phyloP scores from a whole-genome alignment of 2,888 invertebrate species.

The Melanotus villosus region DNA sequence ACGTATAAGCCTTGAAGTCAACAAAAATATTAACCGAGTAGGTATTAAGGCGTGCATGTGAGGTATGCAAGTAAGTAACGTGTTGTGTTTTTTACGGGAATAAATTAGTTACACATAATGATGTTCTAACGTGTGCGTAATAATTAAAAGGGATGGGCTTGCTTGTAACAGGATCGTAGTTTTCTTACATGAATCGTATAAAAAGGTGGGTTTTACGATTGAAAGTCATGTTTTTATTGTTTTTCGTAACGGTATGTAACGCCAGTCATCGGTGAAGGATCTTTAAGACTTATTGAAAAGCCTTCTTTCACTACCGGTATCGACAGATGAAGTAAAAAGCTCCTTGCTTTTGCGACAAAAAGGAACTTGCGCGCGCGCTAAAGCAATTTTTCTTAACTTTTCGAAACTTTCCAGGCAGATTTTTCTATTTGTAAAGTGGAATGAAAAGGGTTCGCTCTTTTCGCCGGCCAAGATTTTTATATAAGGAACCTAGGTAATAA shows the following conservation, averaged over 20 bases:
- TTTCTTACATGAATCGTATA: background rate
- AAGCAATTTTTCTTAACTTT: conserved; percentile 26
- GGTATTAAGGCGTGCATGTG: conserved; percentile 33
- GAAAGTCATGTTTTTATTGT: conserved; percentile 5
- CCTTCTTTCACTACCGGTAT: conserved; percentile 39
- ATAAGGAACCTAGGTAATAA: background rate
- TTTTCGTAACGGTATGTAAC: conserved; percentile 22
- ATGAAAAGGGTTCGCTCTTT: conserved; percentile 11
- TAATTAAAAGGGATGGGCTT: background rate
- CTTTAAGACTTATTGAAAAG: conserved; percentile 31
- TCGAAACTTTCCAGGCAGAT: conserved; percentile 1
- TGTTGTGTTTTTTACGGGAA: conserved; percentile 15
- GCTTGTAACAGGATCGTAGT: background rate
- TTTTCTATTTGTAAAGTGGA: conserved; percentile 11
- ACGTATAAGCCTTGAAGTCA: conserved; percentile 24
- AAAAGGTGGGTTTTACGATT: background rate
- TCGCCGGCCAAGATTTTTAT: background rate
- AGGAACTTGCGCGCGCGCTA: background rate
- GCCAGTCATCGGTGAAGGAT: conserved; percentile 38
- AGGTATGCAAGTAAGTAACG: conserved; percentile 27
- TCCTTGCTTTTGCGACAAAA: conserved; percentile 22
- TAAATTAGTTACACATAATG: conserved; percentile 11
- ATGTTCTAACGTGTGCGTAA: conserved; percentile 4
- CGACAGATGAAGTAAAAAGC: conserved; percentile 21
- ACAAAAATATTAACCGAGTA: conserved; percentile 30